These are phyloP conservation scores for Thunnus maccoyii DNA, from an alignment of 2,113 vertebrate species.

Conservation along the genomic window DNA sequence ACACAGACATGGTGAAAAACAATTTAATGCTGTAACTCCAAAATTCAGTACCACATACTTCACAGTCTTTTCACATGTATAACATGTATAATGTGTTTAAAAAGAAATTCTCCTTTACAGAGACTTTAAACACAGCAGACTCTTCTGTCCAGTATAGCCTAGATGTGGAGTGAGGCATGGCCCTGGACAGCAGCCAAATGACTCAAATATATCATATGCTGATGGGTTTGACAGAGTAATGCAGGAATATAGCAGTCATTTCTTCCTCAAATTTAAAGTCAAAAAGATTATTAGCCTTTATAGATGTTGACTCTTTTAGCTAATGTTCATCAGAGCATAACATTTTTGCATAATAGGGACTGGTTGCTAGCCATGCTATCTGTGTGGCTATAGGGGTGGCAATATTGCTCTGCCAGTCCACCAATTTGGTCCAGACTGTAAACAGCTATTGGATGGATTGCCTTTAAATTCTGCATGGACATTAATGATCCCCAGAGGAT, in stretches of 20 bases:
- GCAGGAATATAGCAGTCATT: slow-evolving; percentile 21
- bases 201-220: slow-evolving; percentile 23
- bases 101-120: too few relatives aligned
- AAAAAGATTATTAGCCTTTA: slow-evolving; percentile 7
- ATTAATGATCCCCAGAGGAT: not conserved
- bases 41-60: too few relatives aligned
- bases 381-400: not conserved
- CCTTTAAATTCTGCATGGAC: not conserved
- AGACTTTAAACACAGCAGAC: not conserved
- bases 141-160: not conserved
- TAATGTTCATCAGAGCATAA: slow-evolving; percentile 24
- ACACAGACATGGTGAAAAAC: too few relatives aligned
- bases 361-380: not conserved
- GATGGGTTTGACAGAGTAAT: slow-evolving; percentile 31
- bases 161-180: slow-evolving; percentile 16
- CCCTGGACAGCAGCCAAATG: slow-evolving; percentile 19
- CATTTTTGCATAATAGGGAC: not conserved
- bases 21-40: too few relatives aligned
- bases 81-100: too few relatives aligned
- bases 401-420: not conserved
- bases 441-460: not conserved
- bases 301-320: not conserved
- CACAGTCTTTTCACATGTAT: too few relatives aligned
- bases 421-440: too few relatives aligned
- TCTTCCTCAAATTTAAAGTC: slow-evolving; percentile 24